Conservation (phyloP, 2,797 vertebrate species). For the Platyrinchus mystaceus region DNA sequence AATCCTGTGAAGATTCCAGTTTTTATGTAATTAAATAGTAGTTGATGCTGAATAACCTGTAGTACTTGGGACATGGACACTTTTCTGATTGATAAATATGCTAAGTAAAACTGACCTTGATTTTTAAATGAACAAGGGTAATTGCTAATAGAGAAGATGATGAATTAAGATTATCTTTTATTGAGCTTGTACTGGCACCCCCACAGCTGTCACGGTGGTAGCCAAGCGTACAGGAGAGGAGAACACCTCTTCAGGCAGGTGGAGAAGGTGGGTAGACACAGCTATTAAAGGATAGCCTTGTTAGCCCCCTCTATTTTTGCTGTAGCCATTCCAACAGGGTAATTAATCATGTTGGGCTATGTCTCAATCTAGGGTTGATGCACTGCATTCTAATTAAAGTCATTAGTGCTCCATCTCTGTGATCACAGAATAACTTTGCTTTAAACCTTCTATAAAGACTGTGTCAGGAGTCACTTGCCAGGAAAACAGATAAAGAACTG, state of each 20-base stretch:
- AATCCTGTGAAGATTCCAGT: not conserved
- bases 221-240: not conserved
- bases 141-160: constrained; percentile 12
- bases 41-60: not conserved
- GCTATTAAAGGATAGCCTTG: not conserved
- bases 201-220: not conserved
- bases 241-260: not conserved
- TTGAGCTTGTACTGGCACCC: not conserved
- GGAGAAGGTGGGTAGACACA: not conserved
- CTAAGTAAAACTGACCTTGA: constrained; percentile 2
- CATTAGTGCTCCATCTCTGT: not conserved
- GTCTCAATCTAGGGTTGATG: constrained; percentile 4
- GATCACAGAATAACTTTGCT: not conserved
- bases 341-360: not conserved
- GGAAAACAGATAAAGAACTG: not conserved
- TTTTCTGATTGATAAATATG: not conserved
- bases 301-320: not conserved
- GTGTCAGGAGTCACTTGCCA: not conserved
- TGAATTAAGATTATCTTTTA: not conserved
- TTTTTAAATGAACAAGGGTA: constrained; percentile 15
- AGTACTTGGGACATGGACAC: not conserved
- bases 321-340: not conserved
- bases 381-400: constrained; percentile 18
- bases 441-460: not conserved
- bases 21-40: not conserved